Base-by-base conservation (phyloP, 2,888 invertebrate species). In the Tortricodes alternella region DNA sequence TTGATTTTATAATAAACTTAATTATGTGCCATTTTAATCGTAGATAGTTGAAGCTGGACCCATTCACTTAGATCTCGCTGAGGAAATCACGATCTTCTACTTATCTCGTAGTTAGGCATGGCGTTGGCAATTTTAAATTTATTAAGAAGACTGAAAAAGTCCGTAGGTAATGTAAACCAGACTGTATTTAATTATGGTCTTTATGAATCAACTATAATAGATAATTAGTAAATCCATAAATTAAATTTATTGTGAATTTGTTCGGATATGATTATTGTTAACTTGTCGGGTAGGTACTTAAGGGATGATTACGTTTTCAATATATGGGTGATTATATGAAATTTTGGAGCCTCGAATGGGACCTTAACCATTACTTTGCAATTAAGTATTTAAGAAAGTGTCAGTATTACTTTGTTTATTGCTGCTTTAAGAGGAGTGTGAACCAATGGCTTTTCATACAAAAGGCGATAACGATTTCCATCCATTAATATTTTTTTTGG, bases 21-120 rank as follows among this genome's bases (percentile, higher is more conserved):
- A 61, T 58, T 46, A 60, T 60, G 56, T 63, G 57, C 44, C 59
- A 49, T 60, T 65, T 62, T 66, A 65, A 70, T 67, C 65, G 65
- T 78, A 83, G 74, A 76, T 78, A 80, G 71, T 64, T 63, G 66
- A 74, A 66, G 32, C 44, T n/a, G n/a, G n/a, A n/a, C n/a, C n/a
- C n/a, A n/a, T n/a, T n/a, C 79, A 79, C 79, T 76, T 78, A 78
- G 78, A 79, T 85, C 80, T 83, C 79, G 77, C 76, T 74, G 73
- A 73, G 70, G 80, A 77, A 81, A 81, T 85, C 83, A 79, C 76
- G 74, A 82, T 78, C 78, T 80, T 80, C 78, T 79, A 80, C 78
- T 80, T 81, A 84, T 80, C 73, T 81, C 68, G 80, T 87, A 88
- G 87, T 79, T 88, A 87, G 85, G 85, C 48, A 80, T 74, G 79